Percentiles rank a stretch among this genome's conserved stretches.
Evolutionary conservation across 2,113 vertebrate species (phyloP).

Genomic region (Salvator merianae): DNA sequence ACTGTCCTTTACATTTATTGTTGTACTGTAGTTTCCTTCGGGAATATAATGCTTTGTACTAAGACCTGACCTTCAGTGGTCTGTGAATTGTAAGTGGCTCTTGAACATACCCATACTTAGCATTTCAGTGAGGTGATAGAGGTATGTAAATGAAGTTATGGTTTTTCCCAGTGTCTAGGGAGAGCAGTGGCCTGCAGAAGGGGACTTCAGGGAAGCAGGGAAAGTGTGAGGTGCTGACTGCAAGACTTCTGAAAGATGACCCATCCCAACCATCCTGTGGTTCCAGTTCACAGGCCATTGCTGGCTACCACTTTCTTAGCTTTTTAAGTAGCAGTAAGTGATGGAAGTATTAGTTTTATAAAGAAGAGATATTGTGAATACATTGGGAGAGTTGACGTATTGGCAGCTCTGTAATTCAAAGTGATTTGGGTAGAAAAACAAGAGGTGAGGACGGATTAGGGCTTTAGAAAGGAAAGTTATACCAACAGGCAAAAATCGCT

Average conservation of each 20-base stretch:
- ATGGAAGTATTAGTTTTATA: background rate
- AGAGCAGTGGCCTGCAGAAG: no score
- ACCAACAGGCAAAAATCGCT: no score
- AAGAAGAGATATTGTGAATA: background rate
- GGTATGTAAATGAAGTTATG: background rate
- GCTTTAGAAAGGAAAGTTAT: background rate
- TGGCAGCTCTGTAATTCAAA: background rate
- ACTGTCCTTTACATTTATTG: background rate
- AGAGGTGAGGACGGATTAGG: background rate
- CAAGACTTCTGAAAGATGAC: no score
- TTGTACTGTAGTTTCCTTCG: background rate
- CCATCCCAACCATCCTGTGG: no score
- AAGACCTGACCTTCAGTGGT: background rate
- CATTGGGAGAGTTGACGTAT: background rate
- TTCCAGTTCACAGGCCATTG: no score
- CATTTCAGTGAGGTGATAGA: background rate
- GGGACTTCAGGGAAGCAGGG: no score
- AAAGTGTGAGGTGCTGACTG: no score
- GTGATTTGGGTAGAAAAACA: no score
- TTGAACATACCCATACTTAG: background rate
- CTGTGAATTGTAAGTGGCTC: background rate
- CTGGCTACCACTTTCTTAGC: background rate
- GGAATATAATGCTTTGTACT: background rate
- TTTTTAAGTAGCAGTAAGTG: background rate
- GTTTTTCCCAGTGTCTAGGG: background rate